Conservation (phyloP, 2,113 vertebrate genomes). For the Seriola quinqueradiata region DNA sequence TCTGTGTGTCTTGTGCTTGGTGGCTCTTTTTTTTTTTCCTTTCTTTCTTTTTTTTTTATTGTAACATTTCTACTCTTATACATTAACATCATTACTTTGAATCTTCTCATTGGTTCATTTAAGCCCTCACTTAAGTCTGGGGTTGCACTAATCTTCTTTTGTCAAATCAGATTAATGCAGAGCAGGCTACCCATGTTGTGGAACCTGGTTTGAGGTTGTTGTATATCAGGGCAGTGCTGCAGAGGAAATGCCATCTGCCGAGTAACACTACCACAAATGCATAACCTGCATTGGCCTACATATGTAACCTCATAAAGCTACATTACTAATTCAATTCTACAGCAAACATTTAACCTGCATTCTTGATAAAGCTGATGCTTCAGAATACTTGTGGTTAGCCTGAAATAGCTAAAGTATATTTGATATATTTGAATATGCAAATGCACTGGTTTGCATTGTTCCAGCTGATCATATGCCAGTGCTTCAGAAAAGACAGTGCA, state of each 20-base stretch:
- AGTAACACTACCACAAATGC: neutral
- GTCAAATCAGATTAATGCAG: slow-evolving; percentile 49
- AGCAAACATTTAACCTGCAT: neutral
- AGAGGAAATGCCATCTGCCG: slow-evolving; percentile 33
- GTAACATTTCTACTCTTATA: neutral
- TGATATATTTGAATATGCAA: neutral
- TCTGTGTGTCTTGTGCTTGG: neutral
- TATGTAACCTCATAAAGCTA: neutral
- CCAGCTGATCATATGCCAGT: neutral
- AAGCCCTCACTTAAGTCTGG: neutral
- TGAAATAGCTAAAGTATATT: neutral
- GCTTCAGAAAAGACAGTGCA: neutral
- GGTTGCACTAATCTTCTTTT: slow-evolving; percentile 52
- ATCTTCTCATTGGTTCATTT: slow-evolving; percentile 24
- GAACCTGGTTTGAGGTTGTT: neutral
- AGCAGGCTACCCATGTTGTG: slow-evolving; percentile 10
- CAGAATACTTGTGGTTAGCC: neutral
- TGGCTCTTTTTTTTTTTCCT: neutral
- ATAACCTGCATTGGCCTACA: slow-evolving; percentile 15
- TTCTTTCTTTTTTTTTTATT: neutral
- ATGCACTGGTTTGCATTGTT: neutral
- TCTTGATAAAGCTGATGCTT: neutral
- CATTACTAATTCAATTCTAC: neutral
- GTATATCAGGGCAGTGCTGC: neutral
- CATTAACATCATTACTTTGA: neutral